These are phyloP conservation scores for Capromys pilorides DNA, from an alignment of 2,797 vertebrate species.

Conservation along the genomic window DNA sequence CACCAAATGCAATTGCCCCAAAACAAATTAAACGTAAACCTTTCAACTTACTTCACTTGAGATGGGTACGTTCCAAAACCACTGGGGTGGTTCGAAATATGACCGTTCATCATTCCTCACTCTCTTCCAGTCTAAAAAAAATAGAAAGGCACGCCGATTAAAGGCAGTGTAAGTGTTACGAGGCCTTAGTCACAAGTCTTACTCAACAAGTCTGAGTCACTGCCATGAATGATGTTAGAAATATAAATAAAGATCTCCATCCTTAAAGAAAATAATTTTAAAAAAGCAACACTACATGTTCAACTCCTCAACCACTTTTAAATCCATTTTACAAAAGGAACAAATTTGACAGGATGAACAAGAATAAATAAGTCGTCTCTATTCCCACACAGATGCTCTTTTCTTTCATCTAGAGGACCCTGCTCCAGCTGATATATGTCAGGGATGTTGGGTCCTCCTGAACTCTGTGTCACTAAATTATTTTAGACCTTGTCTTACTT, in stretches of 20 bases:
- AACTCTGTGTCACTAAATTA: background rate
- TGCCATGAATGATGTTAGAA: background rate
- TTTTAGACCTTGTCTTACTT: background rate
- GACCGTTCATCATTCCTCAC: slow-evolving; percentile 85
- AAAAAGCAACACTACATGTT: background rate
- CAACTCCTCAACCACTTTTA: slow-evolving; percentile 40
- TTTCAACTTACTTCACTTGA: slow-evolving; percentile 86
- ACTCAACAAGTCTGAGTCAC: slow-evolving; percentile 16
- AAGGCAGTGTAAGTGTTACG: background rate
- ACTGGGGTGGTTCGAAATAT: slow-evolving; percentile 84
- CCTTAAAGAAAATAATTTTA: slow-evolving; percentile 56
- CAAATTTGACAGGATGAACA: background rate
- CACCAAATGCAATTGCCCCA: background rate
- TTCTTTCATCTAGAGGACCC: background rate
- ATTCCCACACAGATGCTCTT: background rate
- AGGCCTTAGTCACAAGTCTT: slow-evolving; percentile 38
- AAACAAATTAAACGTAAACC: slow-evolving; percentile 49
- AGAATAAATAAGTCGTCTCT: background rate
- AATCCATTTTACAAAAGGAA: slow-evolving; percentile 3
- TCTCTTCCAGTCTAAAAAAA: slow-evolving; percentile 54
- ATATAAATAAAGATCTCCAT: background rate
- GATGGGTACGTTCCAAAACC: slow-evolving; percentile 84
- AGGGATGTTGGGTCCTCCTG: background rate
- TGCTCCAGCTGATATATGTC: background rate
- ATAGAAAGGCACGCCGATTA: slow-evolving; percentile 56